phyloP scores from a whole-genome alignment of 37 sponge, comb jelly and placozoan species.

The Eunapius fragilis region DNA sequence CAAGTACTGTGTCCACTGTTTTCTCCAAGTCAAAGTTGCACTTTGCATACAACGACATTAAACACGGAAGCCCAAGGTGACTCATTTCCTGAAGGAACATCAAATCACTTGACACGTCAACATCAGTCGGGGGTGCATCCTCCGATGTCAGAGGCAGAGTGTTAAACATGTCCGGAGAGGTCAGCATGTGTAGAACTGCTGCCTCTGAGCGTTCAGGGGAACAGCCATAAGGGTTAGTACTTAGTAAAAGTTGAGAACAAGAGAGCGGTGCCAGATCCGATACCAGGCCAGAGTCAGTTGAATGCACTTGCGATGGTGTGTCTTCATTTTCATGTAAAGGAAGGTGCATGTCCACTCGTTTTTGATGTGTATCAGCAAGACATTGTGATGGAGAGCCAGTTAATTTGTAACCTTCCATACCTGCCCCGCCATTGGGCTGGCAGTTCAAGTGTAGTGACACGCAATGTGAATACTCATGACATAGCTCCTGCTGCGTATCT shows the following conservation, averaged over 20 bases:
- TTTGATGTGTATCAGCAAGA: background rate
- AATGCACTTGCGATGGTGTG: background rate
- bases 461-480: background rate
- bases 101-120: background rate
- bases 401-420: background rate
- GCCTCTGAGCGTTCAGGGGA: background rate
- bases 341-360: background rate
- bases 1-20: background rate
- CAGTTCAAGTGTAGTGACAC: background rate
- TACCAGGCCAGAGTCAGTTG: background rate
- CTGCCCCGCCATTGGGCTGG: background rate
- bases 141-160: background rate
- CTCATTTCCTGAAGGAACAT: background rate
- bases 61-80: background rate
- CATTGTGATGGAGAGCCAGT: background rate
- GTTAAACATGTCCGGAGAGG: background rate
- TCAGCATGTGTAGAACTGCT: background rate
- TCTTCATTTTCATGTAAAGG: background rate
- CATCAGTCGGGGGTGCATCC: background rate
- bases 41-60: background rate
- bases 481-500: background rate
- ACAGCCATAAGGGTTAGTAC: background rate
- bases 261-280: background rate
- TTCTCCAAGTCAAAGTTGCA: background rate
- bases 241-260: background rate